Evolutionary conservation across 2,113 vertebrate species (phyloP).

Genomic region (Apodemus sylvaticus): DNA sequence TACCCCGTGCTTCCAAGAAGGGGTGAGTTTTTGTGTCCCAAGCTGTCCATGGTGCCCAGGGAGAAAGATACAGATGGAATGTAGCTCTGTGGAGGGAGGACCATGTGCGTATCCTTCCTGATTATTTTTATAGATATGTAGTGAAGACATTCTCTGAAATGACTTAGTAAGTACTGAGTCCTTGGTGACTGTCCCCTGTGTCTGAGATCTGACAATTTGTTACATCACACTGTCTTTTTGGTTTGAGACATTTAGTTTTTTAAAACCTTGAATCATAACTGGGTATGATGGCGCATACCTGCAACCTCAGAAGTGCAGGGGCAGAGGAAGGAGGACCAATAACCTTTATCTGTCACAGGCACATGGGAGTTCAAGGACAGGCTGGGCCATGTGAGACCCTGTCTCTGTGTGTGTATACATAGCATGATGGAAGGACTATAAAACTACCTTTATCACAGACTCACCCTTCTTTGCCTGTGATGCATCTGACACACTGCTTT

Average conservation of each 20-base stretch:
- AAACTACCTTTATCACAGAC: not conserved
- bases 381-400: not conserved
- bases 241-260: not conserved
- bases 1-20: fast-evolving
- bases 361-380: too few relatives aligned
- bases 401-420: too few relatives aligned
- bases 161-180: not conserved
- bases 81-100: not conserved
- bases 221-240: not conserved
- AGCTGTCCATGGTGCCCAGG: not conserved
- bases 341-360: not conserved
- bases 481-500: not conserved
- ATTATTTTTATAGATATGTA: not conserved
- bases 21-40: not conserved
- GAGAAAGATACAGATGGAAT: not conserved
- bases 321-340: too few relatives aligned
- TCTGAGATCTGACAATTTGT: not conserved
- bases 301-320: too few relatives aligned
- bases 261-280: not conserved
- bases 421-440: not conserved
- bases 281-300: not conserved
- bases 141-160: not conserved
- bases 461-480: not conserved
- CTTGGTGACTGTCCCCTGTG: not conserved
- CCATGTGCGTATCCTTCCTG: fast-evolving